phyloP scores from a whole-genome alignment of 1,140 invertebrate species.

The Cecropterus lyciades region DNA sequence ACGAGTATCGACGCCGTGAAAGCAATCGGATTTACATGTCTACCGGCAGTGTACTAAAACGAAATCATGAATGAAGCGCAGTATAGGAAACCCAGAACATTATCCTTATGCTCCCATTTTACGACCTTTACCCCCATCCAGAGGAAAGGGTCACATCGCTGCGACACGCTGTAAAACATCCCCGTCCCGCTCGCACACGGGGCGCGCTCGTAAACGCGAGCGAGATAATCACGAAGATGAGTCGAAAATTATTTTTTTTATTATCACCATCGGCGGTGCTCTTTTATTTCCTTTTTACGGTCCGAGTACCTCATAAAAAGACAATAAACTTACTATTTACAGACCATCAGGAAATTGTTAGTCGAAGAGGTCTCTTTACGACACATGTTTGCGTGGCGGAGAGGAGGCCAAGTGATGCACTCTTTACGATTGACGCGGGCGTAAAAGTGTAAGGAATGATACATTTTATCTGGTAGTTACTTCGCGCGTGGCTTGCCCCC shows the following conservation, averaged over 20 bases:
- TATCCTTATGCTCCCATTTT: slow-evolving; percentile 84
- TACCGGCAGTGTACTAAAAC: slow-evolving; percentile 78
- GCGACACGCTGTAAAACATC: slow-evolving; percentile 72
- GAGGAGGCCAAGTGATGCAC: slow-evolving; percentile 64
- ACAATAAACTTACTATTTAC: slow-evolving; percentile 85
- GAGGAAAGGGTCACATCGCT: slow-evolving; percentile 77
- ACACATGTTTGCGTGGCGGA: slow-evolving; percentile 75
- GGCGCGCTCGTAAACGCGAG: slow-evolving; percentile 64
- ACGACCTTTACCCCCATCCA: slow-evolving; percentile 82
- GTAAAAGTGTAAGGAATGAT: slow-evolving; percentile 74
- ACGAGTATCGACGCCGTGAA: slow-evolving; percentile 68
- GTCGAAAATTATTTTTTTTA: slow-evolving; percentile 85
- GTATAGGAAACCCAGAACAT: slow-evolving; percentile 82
- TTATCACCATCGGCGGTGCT: slow-evolving; percentile 84
- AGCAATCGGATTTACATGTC: slow-evolving; percentile 82
- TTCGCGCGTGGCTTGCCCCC: slow-evolving; percentile 35
- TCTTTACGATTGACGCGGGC: slow-evolving; percentile 77
- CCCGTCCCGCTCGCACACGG: slow-evolving; percentile 61
- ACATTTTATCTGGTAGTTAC: slow-evolving; percentile 69
- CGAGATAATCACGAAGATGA: slow-evolving; percentile 82
- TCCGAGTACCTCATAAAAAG: slow-evolving; percentile 84
- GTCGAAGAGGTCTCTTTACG: slow-evolving; percentile 83
- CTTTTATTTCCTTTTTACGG: slow-evolving; percentile 85
- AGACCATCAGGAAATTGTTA: slow-evolving; percentile 85
- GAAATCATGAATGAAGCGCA: slow-evolving; percentile 83